A percentile compares a stretch with the other conserved stretches of the same genome.
Evolutionary conservation across 2,797 vertebrate genomes (phyloP).

Genomic region (Emys orbicularis): DNA sequence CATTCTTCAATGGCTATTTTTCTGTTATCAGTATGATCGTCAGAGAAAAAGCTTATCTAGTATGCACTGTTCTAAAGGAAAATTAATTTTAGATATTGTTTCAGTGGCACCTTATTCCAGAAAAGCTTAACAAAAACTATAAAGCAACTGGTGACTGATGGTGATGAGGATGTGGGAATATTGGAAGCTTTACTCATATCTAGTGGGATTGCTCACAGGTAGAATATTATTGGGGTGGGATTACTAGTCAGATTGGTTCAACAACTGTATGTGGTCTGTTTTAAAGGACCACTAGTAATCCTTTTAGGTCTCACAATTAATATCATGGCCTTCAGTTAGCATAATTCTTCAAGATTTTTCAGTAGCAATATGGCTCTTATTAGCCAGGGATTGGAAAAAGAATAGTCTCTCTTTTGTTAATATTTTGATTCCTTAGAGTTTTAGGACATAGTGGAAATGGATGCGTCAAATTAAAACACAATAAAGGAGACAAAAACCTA

Average conservation of each 20-base stretch:
- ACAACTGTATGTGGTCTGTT: background rate
- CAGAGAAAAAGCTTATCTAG: fast-evolving
- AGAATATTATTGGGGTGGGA: background rate
- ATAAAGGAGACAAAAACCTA: background rate
- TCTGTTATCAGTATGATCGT: background rate
- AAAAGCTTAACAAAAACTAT: background rate
- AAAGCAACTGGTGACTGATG: fast-evolving
- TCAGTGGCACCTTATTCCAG: fast-evolving
- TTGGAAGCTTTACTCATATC: fast-evolving
- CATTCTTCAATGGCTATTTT: too few species aligned
- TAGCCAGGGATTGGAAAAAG: background rate
- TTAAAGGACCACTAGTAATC: background rate
- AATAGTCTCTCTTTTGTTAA: background rate
- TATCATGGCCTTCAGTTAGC: background rate
- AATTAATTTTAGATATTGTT: background rate
- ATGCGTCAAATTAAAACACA: background rate
- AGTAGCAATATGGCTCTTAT: background rate
- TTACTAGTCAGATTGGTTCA: background rate
- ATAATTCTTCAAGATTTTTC: background rate
- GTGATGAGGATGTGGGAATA: fast-evolving
- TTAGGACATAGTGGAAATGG: background rate
- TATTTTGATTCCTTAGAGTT: background rate
- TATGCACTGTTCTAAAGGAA: fast-evolving
- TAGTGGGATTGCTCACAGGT: too few species aligned
- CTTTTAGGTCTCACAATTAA: background rate